A percentile compares a stretch with the other conserved stretches of the same genome.
phyloP scores from a whole-genome alignment of 2,113 vertebrate species.

The rabbit (Oryctolagus cuniculus) region DNA sequence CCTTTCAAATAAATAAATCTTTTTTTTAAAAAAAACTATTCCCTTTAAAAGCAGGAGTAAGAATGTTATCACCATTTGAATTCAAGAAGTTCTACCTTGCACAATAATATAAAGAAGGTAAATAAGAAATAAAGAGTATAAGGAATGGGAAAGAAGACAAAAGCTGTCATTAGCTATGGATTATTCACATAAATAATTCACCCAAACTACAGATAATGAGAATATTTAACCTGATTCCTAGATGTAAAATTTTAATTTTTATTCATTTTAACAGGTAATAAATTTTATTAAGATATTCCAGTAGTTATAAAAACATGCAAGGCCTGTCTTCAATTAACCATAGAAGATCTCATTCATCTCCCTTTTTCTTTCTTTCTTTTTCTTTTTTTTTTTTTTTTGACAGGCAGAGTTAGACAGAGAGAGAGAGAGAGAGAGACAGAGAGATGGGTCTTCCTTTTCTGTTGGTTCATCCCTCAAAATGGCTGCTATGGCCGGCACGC shows the following conservation, averaged over 20 bases:
- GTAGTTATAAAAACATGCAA: neutral
- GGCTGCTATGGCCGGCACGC: no score
- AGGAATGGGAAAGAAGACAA: neutral
- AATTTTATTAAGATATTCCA: neutral
- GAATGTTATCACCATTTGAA: neutral
- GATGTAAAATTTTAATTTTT: neutral
- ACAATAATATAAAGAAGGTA: neutral
- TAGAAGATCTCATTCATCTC: neutral
- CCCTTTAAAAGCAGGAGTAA: neutral
- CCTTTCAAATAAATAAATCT: no score
- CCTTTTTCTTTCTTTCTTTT: neutral
- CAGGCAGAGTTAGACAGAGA: no score
- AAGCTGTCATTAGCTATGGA: neutral
- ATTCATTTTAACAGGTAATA: neutral
- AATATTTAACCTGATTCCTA: neutral
- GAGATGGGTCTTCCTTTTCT: no score
- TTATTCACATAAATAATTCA: neutral
- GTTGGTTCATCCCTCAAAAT: no score
- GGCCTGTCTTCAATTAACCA: neutral
- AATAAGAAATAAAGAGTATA: neutral
- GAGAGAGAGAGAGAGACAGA: no score
- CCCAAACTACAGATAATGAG: neutral
- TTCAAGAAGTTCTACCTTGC: neutral
- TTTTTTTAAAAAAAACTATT: neutral
- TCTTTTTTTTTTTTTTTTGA: neutral